A percentile compares a stretch with the other conserved stretches of the same genome.
Evolutionary conservation across 2,888 invertebrate genomes (phyloP).

Genomic region (Rambutsinella grinnellia): DNA sequence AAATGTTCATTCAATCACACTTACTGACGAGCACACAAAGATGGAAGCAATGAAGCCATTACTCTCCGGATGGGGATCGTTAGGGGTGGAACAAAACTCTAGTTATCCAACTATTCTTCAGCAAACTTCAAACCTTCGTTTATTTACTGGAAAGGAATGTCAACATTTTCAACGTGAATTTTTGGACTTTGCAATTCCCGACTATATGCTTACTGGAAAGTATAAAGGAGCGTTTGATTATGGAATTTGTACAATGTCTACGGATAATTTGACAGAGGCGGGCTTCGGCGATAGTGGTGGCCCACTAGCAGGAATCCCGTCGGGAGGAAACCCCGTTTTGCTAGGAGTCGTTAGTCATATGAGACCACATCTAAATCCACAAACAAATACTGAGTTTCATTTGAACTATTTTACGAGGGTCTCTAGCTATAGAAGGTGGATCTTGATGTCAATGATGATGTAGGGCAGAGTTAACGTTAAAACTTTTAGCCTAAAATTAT

Average conservation of each 20-base stretch:
- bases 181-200: slow-evolving; percentile 28
- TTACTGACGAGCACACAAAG: slow-evolving; percentile 37
- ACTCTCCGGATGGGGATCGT: slow-evolving; percentile 59
- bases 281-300: slow-evolving; percentile 60
- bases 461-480: not conserved
- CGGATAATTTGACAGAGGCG: slow-evolving; percentile 44
- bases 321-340: slow-evolving; percentile 20
- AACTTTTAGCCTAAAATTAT: too few relatives aligned
- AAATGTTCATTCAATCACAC: slow-evolving; percentile 53
- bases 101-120: slow-evolving; percentile 58
- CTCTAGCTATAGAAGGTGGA: slow-evolving; percentile 50
- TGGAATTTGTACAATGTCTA: slow-evolving; percentile 54
- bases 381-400: slow-evolving; percentile 40
- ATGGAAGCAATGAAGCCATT: slow-evolving; percentile 28
- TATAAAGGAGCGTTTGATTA: slow-evolving; percentile 39
- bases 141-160: slow-evolving; percentile 47
- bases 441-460: slow-evolving; percentile 46
- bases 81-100: slow-evolving; percentile 48
- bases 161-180: slow-evolving; percentile 42
- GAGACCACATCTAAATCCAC: slow-evolving; percentile 50
- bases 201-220: slow-evolving; percentile 37
- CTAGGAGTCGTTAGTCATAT: slow-evolving; percentile 57
- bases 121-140: slow-evolving; percentile 40
- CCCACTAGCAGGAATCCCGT: slow-evolving; percentile 23
- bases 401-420: slow-evolving; percentile 59